These are phyloP conservation scores for Oeneis ivallda DNA, from an alignment of 2,888 invertebrate genomes.

Conservation along the genomic window DNA sequence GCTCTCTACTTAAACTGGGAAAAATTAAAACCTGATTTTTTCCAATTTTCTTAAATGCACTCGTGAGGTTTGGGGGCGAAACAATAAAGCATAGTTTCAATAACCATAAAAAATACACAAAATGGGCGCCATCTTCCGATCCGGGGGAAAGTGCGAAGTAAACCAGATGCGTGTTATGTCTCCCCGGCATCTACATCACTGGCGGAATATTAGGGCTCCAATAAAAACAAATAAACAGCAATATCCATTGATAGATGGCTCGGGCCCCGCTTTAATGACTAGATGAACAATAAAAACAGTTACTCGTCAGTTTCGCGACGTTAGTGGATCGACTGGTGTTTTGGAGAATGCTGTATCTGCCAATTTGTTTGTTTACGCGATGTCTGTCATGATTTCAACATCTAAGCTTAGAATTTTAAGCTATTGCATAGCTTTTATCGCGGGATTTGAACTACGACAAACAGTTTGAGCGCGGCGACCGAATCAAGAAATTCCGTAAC, in stretches of 20 bases:
- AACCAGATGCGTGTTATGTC: slow-evolving; percentile 35
- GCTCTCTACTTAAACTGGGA: background rate
- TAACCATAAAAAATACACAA: slow-evolving; percentile 18
- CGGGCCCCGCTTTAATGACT: slow-evolving; percentile 41
- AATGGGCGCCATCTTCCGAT: slow-evolving; percentile 23
- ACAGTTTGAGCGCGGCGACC: too few relatives aligned
- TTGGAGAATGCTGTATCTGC: slow-evolving; percentile 24
- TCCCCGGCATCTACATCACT: slow-evolving; percentile 30
- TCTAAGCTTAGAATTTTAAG: too few relatives aligned
- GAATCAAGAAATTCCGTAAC: too few relatives aligned
- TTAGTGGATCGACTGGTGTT: slow-evolving; percentile 46
- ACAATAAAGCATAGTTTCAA: slow-evolving; percentile 18
- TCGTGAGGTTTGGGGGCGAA: slow-evolving; percentile 1
- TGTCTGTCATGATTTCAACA: too few relatives aligned
- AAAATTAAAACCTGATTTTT: too few relatives aligned
- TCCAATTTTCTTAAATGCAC: background rate
- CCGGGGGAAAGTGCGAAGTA: slow-evolving; percentile 24
- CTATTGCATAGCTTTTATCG: too few relatives aligned
- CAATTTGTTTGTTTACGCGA: slow-evolving; percentile 15
- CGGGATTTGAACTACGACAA: too few relatives aligned
- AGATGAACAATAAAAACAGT: slow-evolving; percentile 63
- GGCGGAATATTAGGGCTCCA: slow-evolving; percentile 42
- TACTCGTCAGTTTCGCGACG: slow-evolving; percentile 58
- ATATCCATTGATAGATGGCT: slow-evolving; percentile 41
- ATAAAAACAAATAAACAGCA: slow-evolving; percentile 45